Base-by-base conservation (phyloP, 2,888 invertebrate genomes). In the Parthenolecanium corni region DNA sequence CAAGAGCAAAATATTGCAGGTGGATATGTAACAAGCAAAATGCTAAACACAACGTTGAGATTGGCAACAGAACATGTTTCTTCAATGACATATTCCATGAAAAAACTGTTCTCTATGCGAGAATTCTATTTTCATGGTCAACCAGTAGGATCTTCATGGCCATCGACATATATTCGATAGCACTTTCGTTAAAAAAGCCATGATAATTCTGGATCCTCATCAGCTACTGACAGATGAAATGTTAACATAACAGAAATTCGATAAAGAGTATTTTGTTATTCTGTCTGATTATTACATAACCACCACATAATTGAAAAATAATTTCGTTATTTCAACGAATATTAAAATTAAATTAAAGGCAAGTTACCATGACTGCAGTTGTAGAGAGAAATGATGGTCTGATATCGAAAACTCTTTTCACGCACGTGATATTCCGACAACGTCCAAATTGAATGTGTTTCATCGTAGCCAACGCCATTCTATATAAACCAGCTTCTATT, bases 321-420 rank as follows among this genome's bases (percentile, higher is more conserved):
- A 38, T 12, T 12, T 38, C 38, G 14, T 38, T 38, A 38, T 12
- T 38, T 12, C 38, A 38, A 9, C n/a, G n/a, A n/a, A n/a, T n/a
- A n/a, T n/a, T n/a, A n/a, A n/a, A n/a, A n/a, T n/a, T n/a, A n/a
- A n/a, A n/a, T n/a, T n/a, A n/a, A n/a, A n/a, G n/a, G n/a, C n/a
- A n/a, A 23, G 9, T 21, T 61, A 61, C 61, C 61, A 61, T 61
- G 23, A 61, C 16, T 36, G 61, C 31, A 20, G 61, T 51, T 14
- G 61, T 49, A 2, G 61, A 61, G n/a, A 61, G 14, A 61, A 23
- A 46, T 38, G 61, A 36, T 51, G 47, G 38, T n/a, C 23, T 14
- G 23, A 20, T 23, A 49, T 61, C 51, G 11, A 21, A 21, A 16
- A 61, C 25, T 5, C 18, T 40, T 16, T 61, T 51, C 9, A 36